Evolutionary conservation across 2,888 invertebrate genomes (phyloP).

Genomic region (Clostera curtula): DNA sequence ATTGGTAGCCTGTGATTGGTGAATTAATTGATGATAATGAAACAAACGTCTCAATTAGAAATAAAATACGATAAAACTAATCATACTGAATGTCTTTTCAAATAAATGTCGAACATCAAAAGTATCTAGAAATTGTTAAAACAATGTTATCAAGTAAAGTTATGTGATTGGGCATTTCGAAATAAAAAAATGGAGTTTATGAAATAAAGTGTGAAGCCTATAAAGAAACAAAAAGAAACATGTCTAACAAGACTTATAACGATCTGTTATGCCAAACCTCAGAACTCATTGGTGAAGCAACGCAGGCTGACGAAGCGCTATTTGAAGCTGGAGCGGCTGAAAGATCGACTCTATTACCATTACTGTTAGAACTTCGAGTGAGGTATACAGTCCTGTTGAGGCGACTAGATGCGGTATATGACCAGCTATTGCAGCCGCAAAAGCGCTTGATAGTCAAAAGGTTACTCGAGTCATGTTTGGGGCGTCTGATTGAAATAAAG

Average conservation of each 20-base stretch:
- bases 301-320: conserved; percentile 75
- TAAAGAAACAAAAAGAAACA: conserved; percentile 44
- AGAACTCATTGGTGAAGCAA: conserved; percentile 70
- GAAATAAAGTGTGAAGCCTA: not conserved
- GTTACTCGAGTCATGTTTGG: conserved; percentile 84
- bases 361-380: conserved; percentile 83
- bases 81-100: not conserved
- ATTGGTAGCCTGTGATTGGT: no score
- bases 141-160: conserved; percentile 5
- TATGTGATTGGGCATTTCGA: not conserved
- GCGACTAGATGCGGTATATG: conserved; percentile 86
- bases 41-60: no score
- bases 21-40: no score
- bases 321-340: conserved; percentile 78
- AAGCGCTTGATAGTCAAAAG: conserved; percentile 86
- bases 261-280: conserved; percentile 78
- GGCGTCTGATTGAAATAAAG: conserved; percentile 90
- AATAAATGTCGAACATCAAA: no score
- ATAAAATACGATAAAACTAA: no score
- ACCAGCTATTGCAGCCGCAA: conserved; percentile 95
- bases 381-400: conserved; percentile 87
- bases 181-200: not conserved
- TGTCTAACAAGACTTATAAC: conserved; percentile 86
- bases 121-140: no score
- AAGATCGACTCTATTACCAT: conserved; percentile 73